Base-by-base conservation (phyloP, 2,113 vertebrate genomes). In the Coptodon bakossiorum region DNA sequence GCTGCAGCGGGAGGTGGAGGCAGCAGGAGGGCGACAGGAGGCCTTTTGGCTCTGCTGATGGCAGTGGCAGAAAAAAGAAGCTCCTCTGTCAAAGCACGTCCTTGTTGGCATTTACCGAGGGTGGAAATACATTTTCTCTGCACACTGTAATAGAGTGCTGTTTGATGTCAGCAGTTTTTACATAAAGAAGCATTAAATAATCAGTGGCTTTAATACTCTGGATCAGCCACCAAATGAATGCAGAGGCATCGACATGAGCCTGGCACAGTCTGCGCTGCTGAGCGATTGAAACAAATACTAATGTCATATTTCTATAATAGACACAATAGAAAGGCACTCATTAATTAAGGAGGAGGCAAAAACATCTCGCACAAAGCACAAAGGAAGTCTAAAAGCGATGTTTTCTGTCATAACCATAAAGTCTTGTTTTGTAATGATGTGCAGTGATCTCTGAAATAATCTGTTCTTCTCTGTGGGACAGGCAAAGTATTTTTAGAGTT, bases 101-200 rank as follows among this genome's bases (percentile, higher is more conserved):
- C 85, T 52, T 79, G 56, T 63, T 88, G 83, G 56, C 82, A 38
- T 81, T 80, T 56, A 11, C 80, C 54, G n/a, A 79, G 38, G 50
- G 50, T 57, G 53, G 24, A 85, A 88, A 80, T 79, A 78, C 52
- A 54, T 84, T 85, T 5, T 34, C 82, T 82, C 45, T 81, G 52
- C 19, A 76, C 7, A 59, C 53, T 82, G 85, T 85, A 81, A 81
- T 59, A 8, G 68, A 89, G 54, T 40, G 19, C 54, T 11, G 19
- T 36, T 89, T 71, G 53, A 90, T 90, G 68, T 83, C 80, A 83
- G 71, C 76, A 36, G 31, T 68, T 87, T 90, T 79, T 27, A 73
- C 81, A 86, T 71, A 86, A 86, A 83, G 79, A 81, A 27, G 53
- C 81, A 85, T 83, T 68, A 85, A 87, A 63, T 50, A 81, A 85